Evolutionary conservation across 2,797 vertebrate species (phyloP).

Genomic region (Naso thynnoides): DNA sequence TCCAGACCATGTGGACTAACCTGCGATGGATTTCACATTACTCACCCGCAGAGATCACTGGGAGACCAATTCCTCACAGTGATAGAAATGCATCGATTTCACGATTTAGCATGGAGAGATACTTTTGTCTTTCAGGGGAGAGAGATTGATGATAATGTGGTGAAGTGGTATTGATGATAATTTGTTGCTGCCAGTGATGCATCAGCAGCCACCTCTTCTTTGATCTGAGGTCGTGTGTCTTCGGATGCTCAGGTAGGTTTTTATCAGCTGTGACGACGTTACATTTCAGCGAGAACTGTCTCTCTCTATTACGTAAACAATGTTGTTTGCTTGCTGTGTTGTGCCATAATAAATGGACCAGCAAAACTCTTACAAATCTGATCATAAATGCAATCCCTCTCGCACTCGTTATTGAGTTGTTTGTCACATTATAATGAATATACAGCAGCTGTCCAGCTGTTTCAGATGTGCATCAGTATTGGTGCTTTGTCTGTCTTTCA

Average conservation of each 20-base stretch:
- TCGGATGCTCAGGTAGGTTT: slow-evolving; percentile 59
- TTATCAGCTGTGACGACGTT: slow-evolving; percentile 24
- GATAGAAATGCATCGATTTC: slow-evolving; percentile 77
- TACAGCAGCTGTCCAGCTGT: not conserved
- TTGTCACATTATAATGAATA: not conserved
- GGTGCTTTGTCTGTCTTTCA: too few relatives aligned
- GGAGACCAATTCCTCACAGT: slow-evolving; percentile 70
- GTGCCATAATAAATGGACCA: not conserved
- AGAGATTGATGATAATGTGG: slow-evolving; percentile 79
- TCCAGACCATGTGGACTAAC: slow-evolving; percentile 67
- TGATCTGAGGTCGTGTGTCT: slow-evolving; percentile 49
- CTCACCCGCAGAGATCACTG: slow-evolving; percentile 69
- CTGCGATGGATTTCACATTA: slow-evolving; percentile 81
- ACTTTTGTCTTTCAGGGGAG: slow-evolving; percentile 73
- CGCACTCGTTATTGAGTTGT: slow-evolving; percentile 6
- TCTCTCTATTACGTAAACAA: slow-evolving; percentile 6
- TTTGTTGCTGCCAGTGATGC: slow-evolving; percentile 71
- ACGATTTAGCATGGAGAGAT: slow-evolving; percentile 75
- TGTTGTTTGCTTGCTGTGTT: slow-evolving; percentile 8
- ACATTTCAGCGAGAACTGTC: slow-evolving; percentile 18
- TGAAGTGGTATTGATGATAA: slow-evolving; percentile 75
- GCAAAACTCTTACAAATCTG: not conserved
- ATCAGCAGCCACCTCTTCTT: slow-evolving; percentile 65
- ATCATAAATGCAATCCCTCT: not conserved
- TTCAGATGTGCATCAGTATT: not conserved